A percentile compares a stretch with the other conserved stretches of the same genome.
These are phyloP conservation scores for Hypocryptadius cinnamomeus DNA, from an alignment of 2,113 vertebrate genomes.

Conservation along the genomic window DNA sequence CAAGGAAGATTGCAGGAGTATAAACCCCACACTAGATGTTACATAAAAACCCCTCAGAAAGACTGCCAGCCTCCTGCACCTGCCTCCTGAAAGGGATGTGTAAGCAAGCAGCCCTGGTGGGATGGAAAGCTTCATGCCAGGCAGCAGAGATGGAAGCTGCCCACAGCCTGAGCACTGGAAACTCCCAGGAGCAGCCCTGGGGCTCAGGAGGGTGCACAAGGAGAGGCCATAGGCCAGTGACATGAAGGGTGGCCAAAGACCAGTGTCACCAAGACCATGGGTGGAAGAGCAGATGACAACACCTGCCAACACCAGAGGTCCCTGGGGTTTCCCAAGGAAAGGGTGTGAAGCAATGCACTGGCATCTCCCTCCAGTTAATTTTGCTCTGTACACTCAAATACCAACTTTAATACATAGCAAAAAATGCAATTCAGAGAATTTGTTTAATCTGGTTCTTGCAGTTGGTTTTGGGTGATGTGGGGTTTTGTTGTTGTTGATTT, in stretches of 20 bases:
- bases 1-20: neutral
- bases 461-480: neutral
- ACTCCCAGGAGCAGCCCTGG: neutral
- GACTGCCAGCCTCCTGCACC: neutral
- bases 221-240: fast-evolving
- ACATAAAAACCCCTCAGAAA: neutral
- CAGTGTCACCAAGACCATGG: neutral
- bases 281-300: neutral
- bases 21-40: neutral
- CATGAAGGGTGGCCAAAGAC: neutral
- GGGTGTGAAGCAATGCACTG: neutral
- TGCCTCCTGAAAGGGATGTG: neutral
- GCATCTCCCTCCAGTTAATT: neutral
- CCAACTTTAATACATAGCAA: neutral
- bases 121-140: neutral
- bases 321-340: neutral
- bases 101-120: neutral
- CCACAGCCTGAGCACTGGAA: neutral
- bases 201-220: neutral
- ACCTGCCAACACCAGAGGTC: neutral
- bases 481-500: neutral
- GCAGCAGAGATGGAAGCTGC: neutral
- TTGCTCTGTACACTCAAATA: neutral
- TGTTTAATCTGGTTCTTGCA: neutral
- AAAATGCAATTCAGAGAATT: neutral